Conservation (phyloP, 1,140 invertebrate genomes). For the Neodiprion pinetum region DNA sequence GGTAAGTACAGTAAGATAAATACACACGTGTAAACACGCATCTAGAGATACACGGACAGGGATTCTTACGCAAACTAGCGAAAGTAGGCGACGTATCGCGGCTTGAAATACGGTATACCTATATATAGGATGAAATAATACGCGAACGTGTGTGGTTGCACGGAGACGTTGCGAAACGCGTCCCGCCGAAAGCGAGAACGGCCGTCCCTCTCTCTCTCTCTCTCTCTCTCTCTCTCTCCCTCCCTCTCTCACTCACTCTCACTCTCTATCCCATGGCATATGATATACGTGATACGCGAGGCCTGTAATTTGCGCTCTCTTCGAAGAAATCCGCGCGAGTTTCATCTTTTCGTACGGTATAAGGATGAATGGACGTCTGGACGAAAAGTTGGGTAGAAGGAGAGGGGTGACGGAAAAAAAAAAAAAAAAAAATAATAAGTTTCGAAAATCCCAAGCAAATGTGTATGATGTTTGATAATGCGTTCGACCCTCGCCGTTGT, state of each 20-base stretch:
- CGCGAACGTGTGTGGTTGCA: slow-evolving; percentile 27
- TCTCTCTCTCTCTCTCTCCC: background rate
- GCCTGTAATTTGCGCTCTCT: too few species aligned
- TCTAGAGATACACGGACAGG: slow-evolving; percentile 28
- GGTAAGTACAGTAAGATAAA: background rate
- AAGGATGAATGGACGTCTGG: too few species aligned
- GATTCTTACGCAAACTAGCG: slow-evolving; percentile 55
- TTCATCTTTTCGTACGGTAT: too few species aligned
- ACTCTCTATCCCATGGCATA: too few species aligned
- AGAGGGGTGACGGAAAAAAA: too few species aligned
- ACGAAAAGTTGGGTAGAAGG: too few species aligned
- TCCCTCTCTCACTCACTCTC: background rate
- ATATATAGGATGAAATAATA: slow-evolving; percentile 40
- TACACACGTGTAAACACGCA: background rate
- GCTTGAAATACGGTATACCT: slow-evolving; percentile 21
- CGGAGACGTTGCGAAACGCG: slow-evolving; percentile 46
- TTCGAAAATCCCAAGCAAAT: too few species aligned
- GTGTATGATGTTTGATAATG: too few species aligned
- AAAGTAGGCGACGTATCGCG: slow-evolving; percentile 43
- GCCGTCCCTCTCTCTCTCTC: slow-evolving; percentile 19
- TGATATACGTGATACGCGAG: too few species aligned
- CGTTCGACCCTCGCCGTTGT: too few species aligned
- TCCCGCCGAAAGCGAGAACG: slow-evolving; percentile 40
- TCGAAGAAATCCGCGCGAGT: too few species aligned
- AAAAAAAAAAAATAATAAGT: too few species aligned